Evolutionary conservation across 2,888 invertebrate genomes (phyloP), one percentile per base, ranked within the genome.

Genomic region (Spatulosminthurus flaviceps): DNA sequence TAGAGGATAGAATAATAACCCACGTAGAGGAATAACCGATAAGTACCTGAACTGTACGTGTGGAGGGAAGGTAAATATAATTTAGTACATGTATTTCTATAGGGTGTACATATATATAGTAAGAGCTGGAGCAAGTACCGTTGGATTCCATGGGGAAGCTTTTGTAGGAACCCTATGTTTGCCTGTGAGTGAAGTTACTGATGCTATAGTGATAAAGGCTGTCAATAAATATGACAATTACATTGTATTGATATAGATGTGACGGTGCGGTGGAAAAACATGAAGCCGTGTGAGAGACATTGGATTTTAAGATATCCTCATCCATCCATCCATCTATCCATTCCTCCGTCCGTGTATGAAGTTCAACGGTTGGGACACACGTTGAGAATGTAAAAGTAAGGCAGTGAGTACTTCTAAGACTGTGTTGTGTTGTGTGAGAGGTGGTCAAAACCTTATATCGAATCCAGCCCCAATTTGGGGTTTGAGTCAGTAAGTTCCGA

Each of bases 401-500:
- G 72, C 26, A 67, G 26, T 13, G 67, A 67, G 67, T 13, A n/a
- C n/a, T n/a, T n/a, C n/a, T n/a, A n/a, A n/a, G n/a, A n/a, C n/a
- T n/a, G n/a, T n/a, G n/a, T n/a, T n/a, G n/a, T n/a, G n/a, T n/a
- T n/a, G n/a, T 0, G 70, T 4, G 42, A 74, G 26, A 61, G 66
- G 66, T 80, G 80, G 78, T 80, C 74, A 70, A 80, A n/a, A 64
- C 64, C 78, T 60, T 75, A 76, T 80, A 82, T 81, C 82, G 80
- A 82, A 82, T 80, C 42, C 77, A 79, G 79, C 78, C 81, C 81
- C 77, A 74, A 80, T 79, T 79, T 80, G 75, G 69, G 24, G 42
- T 73, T 80, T 81, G 77, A 80, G 80, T 79, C 82, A 78, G 64
- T 76, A 43, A 77, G 78, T 79, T 81, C 76, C 79, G 82, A 82